phyloP scores from a whole-genome alignment of 2,888 invertebrate genomes.

The Acronicta aceris region DNA sequence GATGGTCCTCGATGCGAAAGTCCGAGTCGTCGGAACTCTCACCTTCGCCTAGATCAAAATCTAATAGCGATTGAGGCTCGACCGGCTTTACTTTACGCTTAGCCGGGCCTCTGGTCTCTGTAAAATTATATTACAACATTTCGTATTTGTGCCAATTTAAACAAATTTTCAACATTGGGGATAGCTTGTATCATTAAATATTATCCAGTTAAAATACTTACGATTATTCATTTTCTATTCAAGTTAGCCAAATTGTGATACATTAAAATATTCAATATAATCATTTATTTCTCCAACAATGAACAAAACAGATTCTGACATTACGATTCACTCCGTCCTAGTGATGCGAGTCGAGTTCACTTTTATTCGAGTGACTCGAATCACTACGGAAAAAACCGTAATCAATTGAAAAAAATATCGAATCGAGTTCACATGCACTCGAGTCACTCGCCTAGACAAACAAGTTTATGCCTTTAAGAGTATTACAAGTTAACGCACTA shows the following conservation, averaged over 20 bases:
- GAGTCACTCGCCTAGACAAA: too few species aligned
- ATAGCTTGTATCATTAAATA: neutral
- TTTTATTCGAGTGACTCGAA: too few species aligned
- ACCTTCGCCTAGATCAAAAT: slow-evolving; percentile 96
- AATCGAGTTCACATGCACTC: too few species aligned
- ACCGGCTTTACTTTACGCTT: slow-evolving; percentile 95
- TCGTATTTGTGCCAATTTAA: slow-evolving; percentile 7
- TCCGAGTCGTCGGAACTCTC: slow-evolving; percentile 98
- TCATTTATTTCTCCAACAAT: slow-evolving; percentile 23
- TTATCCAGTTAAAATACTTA: slow-evolving; percentile 48
- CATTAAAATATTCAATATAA: slow-evolving; percentile 28
- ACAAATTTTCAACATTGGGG: slow-evolving; percentile 6
- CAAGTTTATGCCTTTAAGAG: too few species aligned
- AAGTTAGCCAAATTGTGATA: slow-evolving; percentile 8
- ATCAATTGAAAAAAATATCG: too few species aligned
- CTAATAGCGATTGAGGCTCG: slow-evolving; percentile 92
- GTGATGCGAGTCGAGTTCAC: too few species aligned
- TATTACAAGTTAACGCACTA: too few species aligned
- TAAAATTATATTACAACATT: slow-evolving; percentile 45
- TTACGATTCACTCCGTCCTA: slow-evolving; percentile 24
- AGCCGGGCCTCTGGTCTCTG: slow-evolving; percentile 91
- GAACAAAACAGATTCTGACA: slow-evolving; percentile 28
- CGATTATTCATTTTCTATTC: slow-evolving; percentile 62
- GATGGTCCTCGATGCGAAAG: slow-evolving; percentile 96
- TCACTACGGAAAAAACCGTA: too few species aligned